These are phyloP conservation scores for Molossus alvarezi DNA, from an alignment of 2,797 vertebrate species.

Conservation along the genomic window DNA sequence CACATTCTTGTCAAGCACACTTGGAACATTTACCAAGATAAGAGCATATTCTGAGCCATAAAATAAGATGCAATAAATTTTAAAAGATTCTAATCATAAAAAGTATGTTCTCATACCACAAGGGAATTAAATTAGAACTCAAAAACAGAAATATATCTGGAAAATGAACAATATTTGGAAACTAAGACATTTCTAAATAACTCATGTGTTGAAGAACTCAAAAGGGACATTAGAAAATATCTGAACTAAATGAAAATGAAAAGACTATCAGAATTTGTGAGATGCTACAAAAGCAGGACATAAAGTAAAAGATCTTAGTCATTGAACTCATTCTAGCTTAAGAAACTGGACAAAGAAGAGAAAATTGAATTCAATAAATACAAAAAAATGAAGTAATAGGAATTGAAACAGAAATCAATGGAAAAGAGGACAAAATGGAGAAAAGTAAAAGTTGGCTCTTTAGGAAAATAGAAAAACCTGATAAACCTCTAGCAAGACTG, in stretches of 20 bases:
- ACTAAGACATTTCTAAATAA: conserved; percentile 44
- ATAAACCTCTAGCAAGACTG: neutral
- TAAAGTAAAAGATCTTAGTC: neutral
- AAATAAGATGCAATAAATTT: conserved; percentile 56
- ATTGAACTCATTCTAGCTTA: conserved; percentile 6
- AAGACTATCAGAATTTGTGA: neutral
- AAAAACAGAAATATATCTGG: conserved; percentile 29
- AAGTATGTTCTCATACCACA: conserved; percentile 30
- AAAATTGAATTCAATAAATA: conserved; percentile 10
- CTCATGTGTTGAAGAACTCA: neutral
- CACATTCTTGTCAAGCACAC: neutral
- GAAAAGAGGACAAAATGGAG: neutral
- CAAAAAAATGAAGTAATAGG: neutral
- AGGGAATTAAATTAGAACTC: conserved; percentile 60
- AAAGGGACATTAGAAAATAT: conserved; percentile 45
- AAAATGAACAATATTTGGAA: conserved; percentile 43
- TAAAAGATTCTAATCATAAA: conserved; percentile 19
- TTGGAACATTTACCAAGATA: conserved; percentile 1
- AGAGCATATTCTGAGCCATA: conserved; percentile 25
- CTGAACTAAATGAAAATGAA: conserved; percentile 12
- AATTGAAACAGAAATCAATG: conserved; percentile 33
- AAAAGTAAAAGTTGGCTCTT: neutral
- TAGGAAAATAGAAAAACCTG: neutral
- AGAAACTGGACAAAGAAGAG: conserved; percentile 18
- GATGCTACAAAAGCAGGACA: neutral